phyloP scores from a whole-genome alignment of 2,888 invertebrate genomes.

The Trisateles emortualis region DNA sequence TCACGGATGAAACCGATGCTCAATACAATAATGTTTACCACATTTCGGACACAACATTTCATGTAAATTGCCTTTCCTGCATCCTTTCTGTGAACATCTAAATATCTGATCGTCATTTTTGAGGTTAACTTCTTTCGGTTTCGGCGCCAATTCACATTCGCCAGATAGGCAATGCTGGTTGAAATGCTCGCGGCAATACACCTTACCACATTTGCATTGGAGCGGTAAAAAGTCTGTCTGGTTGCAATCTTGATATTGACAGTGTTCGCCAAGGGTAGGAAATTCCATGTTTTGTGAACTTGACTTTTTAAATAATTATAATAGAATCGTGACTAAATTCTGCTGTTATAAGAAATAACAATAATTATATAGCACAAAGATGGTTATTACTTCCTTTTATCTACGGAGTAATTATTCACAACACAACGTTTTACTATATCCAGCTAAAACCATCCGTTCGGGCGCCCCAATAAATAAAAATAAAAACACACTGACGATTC shows the following conservation, averaged over 20 bases:
- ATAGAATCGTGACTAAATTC: no score
- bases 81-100: conserved; percentile 86
- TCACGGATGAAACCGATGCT: conserved; percentile 88
- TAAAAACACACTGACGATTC: no score
- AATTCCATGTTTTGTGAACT: conserved; percentile 87
- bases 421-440: no score
- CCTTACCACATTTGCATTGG: conserved; percentile 88
- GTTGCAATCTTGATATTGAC: conserved; percentile 87
- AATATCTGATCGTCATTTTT: conserved; percentile 76
- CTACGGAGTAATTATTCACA: no score
- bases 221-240: conserved; percentile 91
- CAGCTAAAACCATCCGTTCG: no score
- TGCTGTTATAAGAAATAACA: no score
- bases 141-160: conserved; percentile 72
- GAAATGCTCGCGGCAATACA: conserved; percentile 91
- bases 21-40: conserved; percentile 89
- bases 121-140: conserved; percentile 72
- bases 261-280: conserved; percentile 90
- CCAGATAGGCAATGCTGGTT: conserved; percentile 86
- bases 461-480: no score
- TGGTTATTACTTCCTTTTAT: no score
- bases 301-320: no score
- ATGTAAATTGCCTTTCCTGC: conserved; percentile 87
- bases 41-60: conserved; percentile 90
- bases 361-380: no score